phyloP scores from a whole-genome alignment of 1,140 invertebrate species.

The Diorhabda elongata region DNA sequence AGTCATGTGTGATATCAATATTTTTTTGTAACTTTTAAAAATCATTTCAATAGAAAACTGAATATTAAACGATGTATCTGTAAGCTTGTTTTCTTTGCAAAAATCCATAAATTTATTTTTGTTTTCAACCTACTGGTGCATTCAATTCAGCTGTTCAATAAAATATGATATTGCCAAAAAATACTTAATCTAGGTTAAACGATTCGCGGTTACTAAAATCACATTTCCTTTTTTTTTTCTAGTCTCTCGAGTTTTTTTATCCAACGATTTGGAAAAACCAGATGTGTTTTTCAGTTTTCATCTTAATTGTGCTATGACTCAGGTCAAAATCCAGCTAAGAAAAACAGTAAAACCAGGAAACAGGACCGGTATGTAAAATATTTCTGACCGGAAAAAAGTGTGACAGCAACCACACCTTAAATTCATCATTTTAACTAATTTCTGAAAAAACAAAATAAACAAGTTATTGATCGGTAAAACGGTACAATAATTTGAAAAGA shows the following conservation, averaged over 20 bases:
- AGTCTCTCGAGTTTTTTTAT: neutral
- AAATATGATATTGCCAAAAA: neutral
- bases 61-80: too few relatives aligned
- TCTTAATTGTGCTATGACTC: neutral
- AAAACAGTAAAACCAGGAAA: neutral
- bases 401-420: neutral
- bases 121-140: too few relatives aligned
- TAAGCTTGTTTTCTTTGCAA: too few relatives aligned
- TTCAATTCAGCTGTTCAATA: neutral
- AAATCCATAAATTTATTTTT: too few relatives aligned
- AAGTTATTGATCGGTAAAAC: too few relatives aligned
- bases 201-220: neutral
- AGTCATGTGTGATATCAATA: too few relatives aligned
- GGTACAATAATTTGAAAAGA: too few relatives aligned
- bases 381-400: neutral
- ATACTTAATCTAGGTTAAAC: neutral
- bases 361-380: neutral
- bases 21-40: too few relatives aligned
- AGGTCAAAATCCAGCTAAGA: neutral
- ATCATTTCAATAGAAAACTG: too few relatives aligned
- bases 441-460: too few relatives aligned
- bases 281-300: neutral
- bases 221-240: neutral
- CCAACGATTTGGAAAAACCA: conserved; percentile 1
- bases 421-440: too few relatives aligned